Evolutionary conservation across 2,113 vertebrate genomes (phyloP).

Genomic region (Tenebrosternarchus preto): DNA sequence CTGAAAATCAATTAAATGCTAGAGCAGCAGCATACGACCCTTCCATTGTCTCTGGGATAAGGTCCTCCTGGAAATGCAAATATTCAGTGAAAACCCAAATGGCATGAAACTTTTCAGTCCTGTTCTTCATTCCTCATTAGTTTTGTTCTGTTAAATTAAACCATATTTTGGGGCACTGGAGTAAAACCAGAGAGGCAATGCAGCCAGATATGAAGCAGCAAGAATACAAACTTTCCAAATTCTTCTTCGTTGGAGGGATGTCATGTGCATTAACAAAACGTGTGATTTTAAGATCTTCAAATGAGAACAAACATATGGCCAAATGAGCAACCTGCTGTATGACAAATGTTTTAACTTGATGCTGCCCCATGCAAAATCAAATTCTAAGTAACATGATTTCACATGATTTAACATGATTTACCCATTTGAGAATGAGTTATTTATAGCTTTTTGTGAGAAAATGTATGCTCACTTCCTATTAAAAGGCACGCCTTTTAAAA

Average conservation of each 20-base stretch:
- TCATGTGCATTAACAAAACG: slow-evolving; percentile 14
- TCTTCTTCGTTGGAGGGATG: neutral
- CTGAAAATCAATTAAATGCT: neutral
- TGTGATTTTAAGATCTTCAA: neutral
- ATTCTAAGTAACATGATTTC: slow-evolving; percentile 1
- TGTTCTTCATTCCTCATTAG: neutral
- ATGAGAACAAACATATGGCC: neutral
- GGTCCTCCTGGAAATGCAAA: neutral
- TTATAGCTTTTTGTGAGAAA: neutral
- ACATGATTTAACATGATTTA: too few species aligned
- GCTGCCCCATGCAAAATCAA: neutral
- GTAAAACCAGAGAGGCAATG: neutral
- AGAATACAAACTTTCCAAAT: neutral
- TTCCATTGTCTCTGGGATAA: neutral
- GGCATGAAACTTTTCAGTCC: neutral
- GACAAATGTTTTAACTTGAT: neutral
- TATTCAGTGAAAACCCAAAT: neutral
- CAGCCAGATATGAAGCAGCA: neutral
- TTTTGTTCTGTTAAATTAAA: slow-evolving; percentile 1
- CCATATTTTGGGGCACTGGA: neutral
- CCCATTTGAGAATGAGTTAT: neutral
- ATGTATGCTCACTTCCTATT: too few species aligned
- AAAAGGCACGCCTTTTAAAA: too few species aligned
- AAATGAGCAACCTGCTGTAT: neutral
- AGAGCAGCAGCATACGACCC: neutral